Percentiles rank a stretch among this genome's conserved stretches.
Evolutionary conservation across 2,888 invertebrate genomes (phyloP).

Genomic region (Oithona nana): DNA sequence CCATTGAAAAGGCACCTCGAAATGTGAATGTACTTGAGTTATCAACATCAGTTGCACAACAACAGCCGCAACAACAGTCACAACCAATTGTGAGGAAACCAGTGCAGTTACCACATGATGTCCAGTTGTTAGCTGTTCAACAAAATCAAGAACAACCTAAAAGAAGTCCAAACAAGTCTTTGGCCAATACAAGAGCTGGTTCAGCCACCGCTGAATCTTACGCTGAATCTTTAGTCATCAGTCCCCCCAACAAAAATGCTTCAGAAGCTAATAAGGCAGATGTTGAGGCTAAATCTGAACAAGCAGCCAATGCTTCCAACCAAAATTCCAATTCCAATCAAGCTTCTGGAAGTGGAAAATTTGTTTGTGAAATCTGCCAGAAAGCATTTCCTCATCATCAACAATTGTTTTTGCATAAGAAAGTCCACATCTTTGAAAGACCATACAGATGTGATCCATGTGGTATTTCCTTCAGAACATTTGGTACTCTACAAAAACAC

Average conservation of each 20-base stretch:
- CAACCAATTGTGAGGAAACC: too few species aligned
- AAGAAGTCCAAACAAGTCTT: too few species aligned
- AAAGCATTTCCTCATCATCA: constrained; percentile 80
- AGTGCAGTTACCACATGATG: too few species aligned
- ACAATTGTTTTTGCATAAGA: constrained; percentile 72
- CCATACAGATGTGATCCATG: constrained; percentile 80
- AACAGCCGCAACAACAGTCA: too few species aligned
- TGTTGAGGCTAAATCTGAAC: neutral
- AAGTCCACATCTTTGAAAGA: constrained; percentile 84
- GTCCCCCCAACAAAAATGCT: neutral
- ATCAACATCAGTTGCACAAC: too few species aligned
- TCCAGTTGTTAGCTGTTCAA: too few species aligned
- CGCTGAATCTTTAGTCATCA: too few species aligned
- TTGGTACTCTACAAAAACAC: constrained; percentile 82
- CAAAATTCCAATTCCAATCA: neutral
- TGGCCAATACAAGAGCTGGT: too few species aligned
- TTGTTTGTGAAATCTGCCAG: constrained; percentile 65
- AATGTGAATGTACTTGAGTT: too few species aligned
- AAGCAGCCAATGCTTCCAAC: neutral
- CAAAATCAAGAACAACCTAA: too few species aligned
- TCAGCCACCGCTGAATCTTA: too few species aligned
- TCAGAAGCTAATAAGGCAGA: neutral
- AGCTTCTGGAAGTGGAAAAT: constrained; percentile 34
- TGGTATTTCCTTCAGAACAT: constrained; percentile 68
- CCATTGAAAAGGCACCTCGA: too few species aligned